Evolutionary conservation across 2,888 invertebrate genomes (phyloP).

Genomic region (Caenorhabditis virilis): DNA sequence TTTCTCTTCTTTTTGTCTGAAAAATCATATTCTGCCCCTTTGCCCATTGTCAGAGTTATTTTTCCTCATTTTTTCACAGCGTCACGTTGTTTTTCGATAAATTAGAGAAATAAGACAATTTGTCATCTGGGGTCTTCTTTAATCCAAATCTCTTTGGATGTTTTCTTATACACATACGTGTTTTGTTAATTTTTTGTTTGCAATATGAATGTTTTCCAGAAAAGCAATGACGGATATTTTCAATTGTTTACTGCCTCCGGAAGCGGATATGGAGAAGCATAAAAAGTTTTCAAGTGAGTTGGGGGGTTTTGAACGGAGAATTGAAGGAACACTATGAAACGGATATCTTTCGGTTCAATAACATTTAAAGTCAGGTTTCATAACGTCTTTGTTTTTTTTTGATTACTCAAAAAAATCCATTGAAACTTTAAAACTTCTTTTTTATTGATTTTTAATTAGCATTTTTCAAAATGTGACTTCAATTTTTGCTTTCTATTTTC

Average conservation of each 20-base stretch:
- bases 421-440: too few relatives aligned
- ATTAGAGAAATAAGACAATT: too few relatives aligned
- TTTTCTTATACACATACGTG: neutral
- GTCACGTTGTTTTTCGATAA: too few relatives aligned
- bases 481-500: neutral
- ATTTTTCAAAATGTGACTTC: neutral
- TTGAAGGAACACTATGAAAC: too few relatives aligned
- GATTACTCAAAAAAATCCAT: neutral
- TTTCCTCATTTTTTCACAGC: too few relatives aligned
- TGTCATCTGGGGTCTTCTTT: too few relatives aligned
- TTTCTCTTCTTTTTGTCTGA: too few relatives aligned
- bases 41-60: too few relatives aligned
- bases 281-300: conserved; percentile 46
- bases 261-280: conserved; percentile 49
- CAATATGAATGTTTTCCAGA: neutral
- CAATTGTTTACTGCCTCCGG: conserved; percentile 42
- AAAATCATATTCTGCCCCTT: too few relatives aligned
- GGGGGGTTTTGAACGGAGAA: neutral
- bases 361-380: neutral
- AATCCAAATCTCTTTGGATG: neutral
- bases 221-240: conserved; percentile 29
- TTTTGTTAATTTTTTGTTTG: neutral
- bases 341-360: neutral
- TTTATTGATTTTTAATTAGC: neutral
- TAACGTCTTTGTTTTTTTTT: neutral